These are phyloP conservation scores for Diaprepes abbreviatus DNA, from an alignment of 2,888 invertebrate species.

Conservation along the genomic window DNA sequence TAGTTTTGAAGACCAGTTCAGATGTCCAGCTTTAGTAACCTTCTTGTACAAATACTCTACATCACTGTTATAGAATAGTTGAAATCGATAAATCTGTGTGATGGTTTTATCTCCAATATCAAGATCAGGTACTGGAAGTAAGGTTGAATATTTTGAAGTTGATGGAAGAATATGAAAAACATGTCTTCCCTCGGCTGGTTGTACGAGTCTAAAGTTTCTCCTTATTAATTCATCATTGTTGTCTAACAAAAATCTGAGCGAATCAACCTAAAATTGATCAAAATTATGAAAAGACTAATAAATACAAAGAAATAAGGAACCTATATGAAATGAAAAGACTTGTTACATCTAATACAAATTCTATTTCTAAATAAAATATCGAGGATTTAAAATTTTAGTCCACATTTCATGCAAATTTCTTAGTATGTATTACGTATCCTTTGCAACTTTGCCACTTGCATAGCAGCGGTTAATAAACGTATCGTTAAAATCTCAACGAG, in stretches of 20 bases:
- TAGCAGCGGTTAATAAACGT: no score
- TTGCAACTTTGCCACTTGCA: no score
- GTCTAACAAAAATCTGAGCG: conserved; percentile 71
- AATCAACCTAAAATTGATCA: conserved; percentile 70
- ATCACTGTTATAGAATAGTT: conserved; percentile 28
- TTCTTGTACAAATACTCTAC: background rate
- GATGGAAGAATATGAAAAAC: conserved; percentile 72
- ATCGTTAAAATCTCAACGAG: no score
- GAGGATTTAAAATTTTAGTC: no score
- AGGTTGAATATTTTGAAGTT: conserved; percentile 69
- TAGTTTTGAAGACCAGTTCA: background rate
- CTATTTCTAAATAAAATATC: no score
- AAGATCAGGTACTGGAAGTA: conserved; percentile 61
- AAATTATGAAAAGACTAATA: no score
- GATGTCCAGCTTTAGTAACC: background rate
- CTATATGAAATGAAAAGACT: no score
- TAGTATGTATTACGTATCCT: no score
- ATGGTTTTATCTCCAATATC: conserved; percentile 36
- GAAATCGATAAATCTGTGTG: conserved; percentile 35
- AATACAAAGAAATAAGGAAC: no score
- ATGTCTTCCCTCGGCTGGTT: conserved; percentile 66
- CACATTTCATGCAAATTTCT: no score
- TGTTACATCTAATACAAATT: no score
- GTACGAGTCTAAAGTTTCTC: conserved; percentile 71
- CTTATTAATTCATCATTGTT: conserved; percentile 66